Evolutionary conservation across 2,888 invertebrate genomes (phyloP), one percentile per base, ranked within the genome.

Genomic region (Coremacera marginata): DNA sequence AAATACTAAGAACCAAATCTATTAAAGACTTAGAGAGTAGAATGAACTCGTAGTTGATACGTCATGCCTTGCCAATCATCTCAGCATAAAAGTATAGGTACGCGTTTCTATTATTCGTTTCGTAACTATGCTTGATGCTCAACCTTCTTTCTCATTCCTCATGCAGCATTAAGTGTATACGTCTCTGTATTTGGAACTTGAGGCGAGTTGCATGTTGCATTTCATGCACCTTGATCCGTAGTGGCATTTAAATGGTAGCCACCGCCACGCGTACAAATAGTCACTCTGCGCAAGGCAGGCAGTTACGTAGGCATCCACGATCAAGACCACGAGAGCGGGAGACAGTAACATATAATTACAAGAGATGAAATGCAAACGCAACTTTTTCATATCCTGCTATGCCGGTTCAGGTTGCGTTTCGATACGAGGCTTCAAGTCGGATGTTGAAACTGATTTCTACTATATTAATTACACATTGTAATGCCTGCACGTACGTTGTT

Each of bases 321-420:
- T 44, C 11, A 44, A 44, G 44, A 37, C 19, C 65, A 16, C 65
- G 11, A 55, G 5, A 70, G 52, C 25, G 51, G 44, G 27, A 72
- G 51, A 60, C 77, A 76, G 78, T 76, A 80, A 80, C 75, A 70
- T 78, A 77, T 78, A 80, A 80, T 80, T 80, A 77, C 77, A 74
- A 74, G 57, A 65, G 76, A 44, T 77, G 77, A 79, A 79, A 74
- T 78, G 80, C 70, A 68, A 72, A 77, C 74, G 76, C 70, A 16
- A 65, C 51, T 22, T 34, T 25, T 25, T 68, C 70, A 34, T 16
- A 55, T 19, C 70, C 9, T n/a, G 49, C n/a, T 60, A 27, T 22
- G 57, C 14, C 37, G 37, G 51, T 44, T 44, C 44, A 14, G 44
- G 4, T 4, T 44, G 44, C 14, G 71, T 22, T 31, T 19, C 34